Conservation (phyloP, 1,140 invertebrate genomes). For the Drosophila virilis region DNA sequence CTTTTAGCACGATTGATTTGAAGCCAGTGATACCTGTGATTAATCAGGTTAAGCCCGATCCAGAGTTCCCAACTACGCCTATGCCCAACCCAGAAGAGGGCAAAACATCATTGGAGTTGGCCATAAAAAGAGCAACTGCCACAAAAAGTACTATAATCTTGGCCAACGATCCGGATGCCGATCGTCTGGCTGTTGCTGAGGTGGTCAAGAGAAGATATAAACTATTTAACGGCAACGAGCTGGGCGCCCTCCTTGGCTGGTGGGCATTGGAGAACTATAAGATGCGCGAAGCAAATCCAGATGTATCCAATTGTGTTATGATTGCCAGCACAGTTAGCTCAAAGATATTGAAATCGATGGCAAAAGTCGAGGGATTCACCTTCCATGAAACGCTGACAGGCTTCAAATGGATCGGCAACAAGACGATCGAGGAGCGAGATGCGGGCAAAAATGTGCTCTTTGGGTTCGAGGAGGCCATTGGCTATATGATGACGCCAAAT, state of each 20-base stretch:
- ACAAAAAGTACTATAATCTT: conserved; percentile 91
- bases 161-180: conserved; percentile 99
- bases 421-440: conserved; percentile 88
- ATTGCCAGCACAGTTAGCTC: conserved; percentile 98
- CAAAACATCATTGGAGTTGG: conserved; percentile 92
- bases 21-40: conserved; percentile 91
- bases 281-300: conserved; percentile 84
- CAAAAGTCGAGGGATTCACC: conserved; percentile 91
- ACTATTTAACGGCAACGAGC: conserved; percentile 97
- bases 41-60: conserved; percentile 95
- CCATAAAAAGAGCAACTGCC: conserved; percentile 92
- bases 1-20: conserved; percentile 91
- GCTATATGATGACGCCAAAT: conserved; percentile 95
- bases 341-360: conserved; percentile 95
- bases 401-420: conserved; percentile 99
- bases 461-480: conserved; percentile 97
- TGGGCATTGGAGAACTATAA: conserved; percentile 91
- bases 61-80: conserved; percentile 95
- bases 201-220: conserved; percentile 90
- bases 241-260: conserved; percentile 97
- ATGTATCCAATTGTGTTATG: conserved; percentile 89
- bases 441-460: conserved; percentile 93
- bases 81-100: conserved; percentile 88
- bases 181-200: conserved; percentile 96
- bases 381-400: conserved; percentile 98